phyloP scores from a whole-genome alignment of 2,888 invertebrate genomes.

The Gerris lacustris region DNA sequence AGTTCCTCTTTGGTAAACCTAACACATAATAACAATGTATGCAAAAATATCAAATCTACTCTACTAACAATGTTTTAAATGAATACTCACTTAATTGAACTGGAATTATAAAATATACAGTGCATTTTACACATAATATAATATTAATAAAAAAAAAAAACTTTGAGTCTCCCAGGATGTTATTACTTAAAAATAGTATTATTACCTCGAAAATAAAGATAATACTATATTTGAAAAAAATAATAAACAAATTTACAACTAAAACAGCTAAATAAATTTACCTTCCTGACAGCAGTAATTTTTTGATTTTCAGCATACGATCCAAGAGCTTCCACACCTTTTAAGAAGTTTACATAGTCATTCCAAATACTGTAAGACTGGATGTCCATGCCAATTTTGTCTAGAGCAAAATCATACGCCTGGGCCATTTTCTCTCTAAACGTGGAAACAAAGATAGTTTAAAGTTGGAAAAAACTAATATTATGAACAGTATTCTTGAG shows the following conservation, averaged over 20 bases:
- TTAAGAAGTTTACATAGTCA: constrained; percentile 93
- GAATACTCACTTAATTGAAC: neutral
- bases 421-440: constrained; percentile 96
- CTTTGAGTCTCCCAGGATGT: too few species aligned
- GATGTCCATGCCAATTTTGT: constrained; percentile 97
- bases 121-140: too few species aligned
- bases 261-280: constrained; percentile 34
- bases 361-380: constrained; percentile 95
- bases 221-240: neutral
- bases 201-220: too few species aligned
- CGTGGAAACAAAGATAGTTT: constrained; percentile 28
- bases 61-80: neutral
- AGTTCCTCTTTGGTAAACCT: constrained; percentile 90
- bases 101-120: too few species aligned
- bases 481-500: too few species aligned
- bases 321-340: constrained; percentile 91
- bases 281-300: constrained; percentile 93
- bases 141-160: too few species aligned
- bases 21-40: constrained; percentile 24
- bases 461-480: neutral
- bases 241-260: neutral
- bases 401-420: constrained; percentile 97
- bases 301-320: constrained; percentile 99
- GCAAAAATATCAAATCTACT: neutral
- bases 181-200: too few species aligned